phyloP scores from a whole-genome alignment of 2,113 vertebrate genomes.

The Podarcis muralis region DNA sequence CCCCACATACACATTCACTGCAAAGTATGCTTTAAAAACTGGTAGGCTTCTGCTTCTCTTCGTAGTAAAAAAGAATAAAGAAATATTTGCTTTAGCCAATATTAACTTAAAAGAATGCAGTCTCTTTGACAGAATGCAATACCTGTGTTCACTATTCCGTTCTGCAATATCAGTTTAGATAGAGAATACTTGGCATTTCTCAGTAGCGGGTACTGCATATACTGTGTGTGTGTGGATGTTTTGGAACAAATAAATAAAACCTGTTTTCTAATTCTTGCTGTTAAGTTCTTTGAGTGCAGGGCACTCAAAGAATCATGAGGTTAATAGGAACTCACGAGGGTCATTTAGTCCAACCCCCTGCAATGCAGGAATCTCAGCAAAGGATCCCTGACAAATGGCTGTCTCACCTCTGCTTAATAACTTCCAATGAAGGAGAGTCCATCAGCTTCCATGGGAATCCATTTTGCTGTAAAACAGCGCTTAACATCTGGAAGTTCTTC shows the following conservation, averaged over 20 bases:
- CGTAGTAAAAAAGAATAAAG: background rate
- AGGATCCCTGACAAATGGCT: no score
- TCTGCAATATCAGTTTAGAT: slow-evolving; percentile 13
- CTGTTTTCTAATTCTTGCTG: slow-evolving; percentile 48
- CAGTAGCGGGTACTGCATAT: slow-evolving; percentile 4
- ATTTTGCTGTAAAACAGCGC: no score
- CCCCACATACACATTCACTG: slow-evolving; percentile 37
- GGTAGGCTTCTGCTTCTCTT: background rate
- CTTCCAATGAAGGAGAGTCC: no score
- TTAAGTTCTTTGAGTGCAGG: slow-evolving; percentile 28
- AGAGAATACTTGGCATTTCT: background rate
- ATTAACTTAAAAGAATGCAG: background rate
- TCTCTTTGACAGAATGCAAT: background rate
- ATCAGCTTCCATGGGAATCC: no score
- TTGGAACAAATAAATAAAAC: background rate
- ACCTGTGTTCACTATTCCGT: slow-evolving; percentile 22
- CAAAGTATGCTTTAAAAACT: slow-evolving; percentile 56
- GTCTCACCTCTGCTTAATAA: no score
- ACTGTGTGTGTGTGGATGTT: background rate
- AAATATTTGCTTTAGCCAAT: background rate
- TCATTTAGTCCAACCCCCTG: no score
- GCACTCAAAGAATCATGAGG: slow-evolving; percentile 16
- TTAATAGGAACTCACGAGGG: no score
- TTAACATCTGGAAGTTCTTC: no score
- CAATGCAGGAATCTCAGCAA: no score